Evolutionary conservation across 2,113 vertebrate genomes (phyloP).

Genomic region (Macheiramphus alcinus): DNA sequence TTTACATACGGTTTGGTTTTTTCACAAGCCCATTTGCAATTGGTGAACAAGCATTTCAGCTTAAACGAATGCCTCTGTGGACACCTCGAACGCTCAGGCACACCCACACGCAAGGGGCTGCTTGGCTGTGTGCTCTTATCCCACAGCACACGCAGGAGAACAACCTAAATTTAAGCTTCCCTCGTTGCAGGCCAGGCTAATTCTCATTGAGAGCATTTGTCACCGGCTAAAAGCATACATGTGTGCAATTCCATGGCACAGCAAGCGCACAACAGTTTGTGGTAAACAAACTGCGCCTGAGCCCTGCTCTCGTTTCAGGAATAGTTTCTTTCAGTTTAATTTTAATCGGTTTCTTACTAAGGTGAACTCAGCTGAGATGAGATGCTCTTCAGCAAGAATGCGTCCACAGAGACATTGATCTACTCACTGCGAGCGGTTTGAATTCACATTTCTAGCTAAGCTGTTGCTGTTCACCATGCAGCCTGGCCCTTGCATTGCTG

Average conservation of each 20-base stretch:
- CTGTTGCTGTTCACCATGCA: neutral
- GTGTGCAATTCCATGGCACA: neutral
- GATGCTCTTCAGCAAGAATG: neutral
- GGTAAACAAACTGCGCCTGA: neutral
- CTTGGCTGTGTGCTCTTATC: neutral
- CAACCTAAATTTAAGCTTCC: neutral
- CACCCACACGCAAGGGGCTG: neutral
- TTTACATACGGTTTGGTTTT: neutral
- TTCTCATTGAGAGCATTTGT: neutral
- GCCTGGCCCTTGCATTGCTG: neutral
- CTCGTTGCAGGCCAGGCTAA: neutral
- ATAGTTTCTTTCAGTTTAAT: neutral
- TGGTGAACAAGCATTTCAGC: neutral
- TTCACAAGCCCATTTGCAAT: neutral
- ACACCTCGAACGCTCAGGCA: neutral
- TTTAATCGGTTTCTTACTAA: neutral
- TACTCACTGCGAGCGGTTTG: rapidly evolving
- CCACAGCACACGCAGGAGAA: neutral
- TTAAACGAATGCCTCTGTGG: neutral
- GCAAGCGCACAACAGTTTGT: neutral
- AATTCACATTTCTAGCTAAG: neutral
- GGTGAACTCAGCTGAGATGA: neutral
- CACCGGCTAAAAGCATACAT: neutral
- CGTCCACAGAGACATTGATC: neutral
- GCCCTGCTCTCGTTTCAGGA: neutral